These are phyloP conservation scores for Heptranchias perlo DNA, from an alignment of 2,113 vertebrate species.

Conservation along the genomic window DNA sequence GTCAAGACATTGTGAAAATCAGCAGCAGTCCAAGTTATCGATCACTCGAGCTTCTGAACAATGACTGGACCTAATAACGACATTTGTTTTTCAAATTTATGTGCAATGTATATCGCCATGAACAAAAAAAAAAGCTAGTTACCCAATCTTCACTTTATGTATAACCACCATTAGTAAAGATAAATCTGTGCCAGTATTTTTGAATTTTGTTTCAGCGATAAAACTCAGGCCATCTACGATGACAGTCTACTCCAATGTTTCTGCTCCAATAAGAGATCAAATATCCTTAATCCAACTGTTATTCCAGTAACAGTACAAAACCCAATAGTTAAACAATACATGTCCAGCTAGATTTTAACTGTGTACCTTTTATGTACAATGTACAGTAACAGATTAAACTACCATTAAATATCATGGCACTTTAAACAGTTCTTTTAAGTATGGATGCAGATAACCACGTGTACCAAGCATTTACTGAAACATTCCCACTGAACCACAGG, in stretches of 20 bases:
- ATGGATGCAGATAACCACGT: no score
- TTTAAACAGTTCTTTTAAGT: neutral
- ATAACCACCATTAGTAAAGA: neutral
- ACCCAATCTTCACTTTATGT: neutral
- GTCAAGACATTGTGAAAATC: neutral
- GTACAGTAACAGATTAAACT: neutral
- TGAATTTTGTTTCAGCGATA: neutral
- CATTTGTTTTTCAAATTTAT: neutral
- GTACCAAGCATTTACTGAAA: neutral
- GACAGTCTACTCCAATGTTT: neutral
- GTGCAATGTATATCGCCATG: neutral
- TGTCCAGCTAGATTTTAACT: neutral
- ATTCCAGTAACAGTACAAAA: no score
- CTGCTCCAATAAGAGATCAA: no score
- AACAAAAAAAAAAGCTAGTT: neutral
- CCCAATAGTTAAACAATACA: neutral
- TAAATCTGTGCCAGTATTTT: neutral
- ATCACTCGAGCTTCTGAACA: neutral
- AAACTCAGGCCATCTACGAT: neutral
- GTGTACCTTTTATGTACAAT: neutral
- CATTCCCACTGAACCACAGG: neutral
- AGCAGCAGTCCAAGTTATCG: neutral
- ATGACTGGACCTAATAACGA: neutral
- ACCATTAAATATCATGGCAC: neutral
- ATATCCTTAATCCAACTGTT: no score